Evolutionary conservation across 2,797 vertebrate species (phyloP).

Genomic region (Microctenopoma steveboyesi): DNA sequence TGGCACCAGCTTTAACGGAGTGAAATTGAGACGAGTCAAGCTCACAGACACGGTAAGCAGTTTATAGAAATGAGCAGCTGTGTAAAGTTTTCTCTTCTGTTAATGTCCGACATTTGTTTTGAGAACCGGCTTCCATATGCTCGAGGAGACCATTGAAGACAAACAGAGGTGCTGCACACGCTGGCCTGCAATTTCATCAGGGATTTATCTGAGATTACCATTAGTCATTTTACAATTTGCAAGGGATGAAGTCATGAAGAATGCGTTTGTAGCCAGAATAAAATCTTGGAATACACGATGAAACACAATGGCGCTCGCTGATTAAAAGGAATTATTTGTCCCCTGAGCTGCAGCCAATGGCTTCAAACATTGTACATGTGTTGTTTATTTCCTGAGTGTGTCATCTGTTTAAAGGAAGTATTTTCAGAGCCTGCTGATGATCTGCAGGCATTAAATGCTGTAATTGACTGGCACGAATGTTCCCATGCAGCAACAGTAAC

Average conservation of each 20-base stretch:
- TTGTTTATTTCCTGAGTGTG: slow-evolving; percentile 8
- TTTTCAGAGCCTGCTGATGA: slow-evolving; percentile 5
- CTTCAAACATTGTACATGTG: slow-evolving; percentile 17
- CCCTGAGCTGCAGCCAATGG: slow-evolving; percentile 4
- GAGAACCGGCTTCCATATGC: background rate
- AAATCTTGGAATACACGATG: background rate
- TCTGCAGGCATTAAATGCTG: background rate
- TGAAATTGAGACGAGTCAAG: background rate
- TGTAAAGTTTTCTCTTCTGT: background rate
- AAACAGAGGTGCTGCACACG: background rate
- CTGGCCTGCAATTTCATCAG: background rate
- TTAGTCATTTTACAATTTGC: background rate
- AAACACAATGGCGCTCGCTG: background rate
- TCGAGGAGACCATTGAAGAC: background rate
- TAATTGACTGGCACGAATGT: background rate
- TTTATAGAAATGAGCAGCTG: slow-evolving; percentile 1
- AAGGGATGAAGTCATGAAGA: background rate
- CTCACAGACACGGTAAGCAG: background rate
- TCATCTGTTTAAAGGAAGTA: background rate
- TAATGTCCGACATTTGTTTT: background rate
- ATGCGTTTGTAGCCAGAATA: background rate
- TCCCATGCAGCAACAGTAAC: background rate
- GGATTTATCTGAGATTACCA: background rate
- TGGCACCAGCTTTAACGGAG: too few species aligned
- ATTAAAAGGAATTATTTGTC: slow-evolving; percentile 21